phyloP scores from a whole-genome alignment of 2,888 invertebrate species.

The Andrena trimmerana region DNA sequence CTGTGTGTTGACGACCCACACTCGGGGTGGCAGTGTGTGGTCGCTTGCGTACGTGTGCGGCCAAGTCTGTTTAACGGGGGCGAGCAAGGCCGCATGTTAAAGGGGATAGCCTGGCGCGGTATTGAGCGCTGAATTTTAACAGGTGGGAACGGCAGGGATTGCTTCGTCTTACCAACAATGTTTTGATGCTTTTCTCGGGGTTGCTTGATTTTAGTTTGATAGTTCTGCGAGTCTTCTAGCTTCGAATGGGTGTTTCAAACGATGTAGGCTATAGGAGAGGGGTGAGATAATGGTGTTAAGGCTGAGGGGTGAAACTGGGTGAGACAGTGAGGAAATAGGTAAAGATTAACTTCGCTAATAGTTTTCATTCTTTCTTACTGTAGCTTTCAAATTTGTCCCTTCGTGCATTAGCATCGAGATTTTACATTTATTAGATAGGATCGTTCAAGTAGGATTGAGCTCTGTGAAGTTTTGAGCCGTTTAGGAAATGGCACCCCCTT shows the following conservation, averaged over 20 bases:
- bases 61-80: constrained; percentile 70
- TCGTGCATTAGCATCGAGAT: too few relatives aligned
- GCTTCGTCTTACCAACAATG: not conserved
- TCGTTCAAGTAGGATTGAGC: too few relatives aligned
- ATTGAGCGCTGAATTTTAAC: constrained; percentile 72
- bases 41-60: constrained; percentile 47
- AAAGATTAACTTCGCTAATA: too few relatives aligned
- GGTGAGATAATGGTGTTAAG: not conserved
- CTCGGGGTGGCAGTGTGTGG: constrained; percentile 76
- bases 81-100: constrained; percentile 73
- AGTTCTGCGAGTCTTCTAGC: not conserved
- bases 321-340: not conserved
- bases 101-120: constrained; percentile 66
- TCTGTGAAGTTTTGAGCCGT: too few relatives aligned
- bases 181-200: not conserved
- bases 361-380: too few relatives aligned
- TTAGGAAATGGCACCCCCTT: too few relatives aligned
- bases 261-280: too few relatives aligned
- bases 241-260: too few relatives aligned
- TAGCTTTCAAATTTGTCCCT: too few relatives aligned
- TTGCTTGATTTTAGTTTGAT: not conserved
- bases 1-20: constrained; percentile 67
- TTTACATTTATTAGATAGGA: too few relatives aligned
- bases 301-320: not conserved
- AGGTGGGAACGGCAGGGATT: constrained; percentile 64